These are phyloP conservation scores for Trichacis sp. DNA, from an alignment of 2,888 invertebrate genomes.

Conservation along the genomic window DNA sequence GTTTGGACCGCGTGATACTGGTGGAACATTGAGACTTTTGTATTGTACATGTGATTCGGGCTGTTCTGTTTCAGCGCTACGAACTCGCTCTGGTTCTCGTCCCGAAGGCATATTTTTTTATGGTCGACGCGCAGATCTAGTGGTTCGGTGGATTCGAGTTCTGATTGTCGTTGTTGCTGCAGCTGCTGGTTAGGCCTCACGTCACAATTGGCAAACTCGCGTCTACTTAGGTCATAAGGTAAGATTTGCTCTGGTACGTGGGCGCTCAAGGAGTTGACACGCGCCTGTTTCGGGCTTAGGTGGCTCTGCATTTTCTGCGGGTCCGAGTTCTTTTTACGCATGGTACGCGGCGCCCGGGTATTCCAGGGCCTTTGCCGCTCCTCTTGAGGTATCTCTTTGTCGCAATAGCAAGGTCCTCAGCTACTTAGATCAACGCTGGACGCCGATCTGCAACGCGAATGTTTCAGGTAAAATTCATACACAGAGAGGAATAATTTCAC, in stretches of 20 bases:
- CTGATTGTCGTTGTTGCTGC: slow-evolving; percentile 72
- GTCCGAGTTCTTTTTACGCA: slow-evolving; percentile 93
- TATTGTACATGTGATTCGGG: slow-evolving; percentile 57
- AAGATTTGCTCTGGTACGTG: slow-evolving; percentile 73
- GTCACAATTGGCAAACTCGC: slow-evolving; percentile 64
- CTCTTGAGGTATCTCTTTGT: slow-evolving; percentile 66
- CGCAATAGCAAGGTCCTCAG: slow-evolving; percentile 59
- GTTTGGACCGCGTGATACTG: slow-evolving; percentile 74
- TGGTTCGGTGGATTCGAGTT: slow-evolving; percentile 75
- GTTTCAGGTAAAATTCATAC: too few species aligned
- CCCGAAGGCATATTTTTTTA: slow-evolving; percentile 82
- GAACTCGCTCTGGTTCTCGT: slow-evolving; percentile 89
- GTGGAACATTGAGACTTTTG: slow-evolving; percentile 61
- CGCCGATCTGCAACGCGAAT: slow-evolving; percentile 26
- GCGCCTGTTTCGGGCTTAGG: slow-evolving; percentile 80
- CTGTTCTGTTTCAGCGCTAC: slow-evolving; percentile 64
- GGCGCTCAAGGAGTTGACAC: slow-evolving; percentile 77
- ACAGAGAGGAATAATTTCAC: neutral
- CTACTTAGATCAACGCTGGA: slow-evolving; percentile 47
- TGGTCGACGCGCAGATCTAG: slow-evolving; percentile 88
- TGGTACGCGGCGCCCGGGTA: slow-evolving; percentile 74
- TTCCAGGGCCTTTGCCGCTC: slow-evolving; percentile 68
- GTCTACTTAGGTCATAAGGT: slow-evolving; percentile 78
- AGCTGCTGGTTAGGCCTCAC: slow-evolving; percentile 70
- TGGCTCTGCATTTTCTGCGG: slow-evolving; percentile 86